Base-by-base conservation (phyloP, 2,113 vertebrate genomes). In the Xenopus laevis region DNA sequence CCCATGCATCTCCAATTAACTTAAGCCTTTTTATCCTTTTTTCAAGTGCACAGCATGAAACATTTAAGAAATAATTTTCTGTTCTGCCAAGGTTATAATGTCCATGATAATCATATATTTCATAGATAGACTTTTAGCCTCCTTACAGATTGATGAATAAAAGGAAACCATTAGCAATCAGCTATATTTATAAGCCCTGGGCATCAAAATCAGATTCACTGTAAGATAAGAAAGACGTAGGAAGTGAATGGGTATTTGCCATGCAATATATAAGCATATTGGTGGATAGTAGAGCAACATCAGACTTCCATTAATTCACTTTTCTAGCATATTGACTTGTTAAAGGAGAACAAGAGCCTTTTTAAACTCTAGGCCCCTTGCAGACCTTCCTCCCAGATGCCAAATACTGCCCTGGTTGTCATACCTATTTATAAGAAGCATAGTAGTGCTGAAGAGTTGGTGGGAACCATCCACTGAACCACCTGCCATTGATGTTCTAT, bases 11-110 rank as follows among this genome's bases (percentile, higher is more conserved):
- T 65, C 60, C 71, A 73, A 74, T 74, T 74, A 74, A 59, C 30
- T 74, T 74, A 67, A 74, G 59, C 72, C 72, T 67, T 74, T 50
- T 74, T 74, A 74, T 67, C 63, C 65, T 67, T 53, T 27, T 74
- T 50, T 50, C 65, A 74, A 67, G 72, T 65, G 59, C 63, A 18
- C 64, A 50, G 64, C 46, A 67, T 74, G 52, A 74, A 64, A 60
- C 55, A 74, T 52, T 74, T 67, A 59, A 74, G 64, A 74, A 74
- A 30, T 52, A 74, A 67, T 74, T 74, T 66, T 20, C 45, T 60
- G 40, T 74, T 58, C 58, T 65, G 71, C 55, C 33, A 18, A 74
- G 64, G 52, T 64, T 74, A 27, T 74, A 66, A 67, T 33, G 65
- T 27, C 72, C 53, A 47, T 74, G 65, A 62, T 73, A 57, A 74